Percentiles rank a stretch among this genome's conserved stretches.
phyloP scores from a whole-genome alignment of 2,113 vertebrate genomes.

The Apteryx owenii region DNA sequence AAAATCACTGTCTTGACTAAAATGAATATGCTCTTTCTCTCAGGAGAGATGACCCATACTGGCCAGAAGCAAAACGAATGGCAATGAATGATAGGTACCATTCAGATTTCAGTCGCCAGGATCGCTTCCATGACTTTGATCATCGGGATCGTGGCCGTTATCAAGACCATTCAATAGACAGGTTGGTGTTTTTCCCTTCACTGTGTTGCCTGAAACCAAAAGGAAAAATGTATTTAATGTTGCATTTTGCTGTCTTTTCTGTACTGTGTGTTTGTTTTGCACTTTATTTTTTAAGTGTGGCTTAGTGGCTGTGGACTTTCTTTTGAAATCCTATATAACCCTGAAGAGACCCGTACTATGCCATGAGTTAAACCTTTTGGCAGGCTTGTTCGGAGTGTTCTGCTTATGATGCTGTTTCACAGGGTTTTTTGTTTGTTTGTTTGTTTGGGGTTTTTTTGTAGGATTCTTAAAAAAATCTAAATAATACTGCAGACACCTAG shows the following conservation, averaged over 20 bases:
- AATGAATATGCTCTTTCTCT: neutral
- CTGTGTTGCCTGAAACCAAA: neutral
- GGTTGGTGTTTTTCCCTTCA: constrained; percentile 63
- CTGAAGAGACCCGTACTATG: neutral
- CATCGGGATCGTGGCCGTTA: constrained; percentile 91
- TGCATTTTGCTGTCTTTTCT: neutral
- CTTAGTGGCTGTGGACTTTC: neutral
- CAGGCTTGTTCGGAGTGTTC: neutral
- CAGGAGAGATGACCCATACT: constrained; percentile 91
- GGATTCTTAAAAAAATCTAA: neutral
- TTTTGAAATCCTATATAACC: neutral
- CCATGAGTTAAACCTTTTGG: neutral
- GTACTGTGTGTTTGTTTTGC: neutral
- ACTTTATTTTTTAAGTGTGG: neutral
- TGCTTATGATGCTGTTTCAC: neutral
- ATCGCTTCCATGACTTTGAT: constrained; percentile 94
- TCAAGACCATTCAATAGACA: constrained; percentile 88
- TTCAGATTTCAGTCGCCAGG: constrained; percentile 90
- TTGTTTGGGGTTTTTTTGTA: neutral
- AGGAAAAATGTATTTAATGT: neutral
- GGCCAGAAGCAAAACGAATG: constrained; percentile 91
- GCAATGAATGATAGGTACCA: constrained; percentile 90
- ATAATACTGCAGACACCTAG: neutral
- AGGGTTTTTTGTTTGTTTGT: no score
- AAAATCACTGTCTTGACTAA: neutral